phyloP scores from a whole-genome alignment of 2,888 invertebrate species.

The Psococerastis gibbosa region DNA sequence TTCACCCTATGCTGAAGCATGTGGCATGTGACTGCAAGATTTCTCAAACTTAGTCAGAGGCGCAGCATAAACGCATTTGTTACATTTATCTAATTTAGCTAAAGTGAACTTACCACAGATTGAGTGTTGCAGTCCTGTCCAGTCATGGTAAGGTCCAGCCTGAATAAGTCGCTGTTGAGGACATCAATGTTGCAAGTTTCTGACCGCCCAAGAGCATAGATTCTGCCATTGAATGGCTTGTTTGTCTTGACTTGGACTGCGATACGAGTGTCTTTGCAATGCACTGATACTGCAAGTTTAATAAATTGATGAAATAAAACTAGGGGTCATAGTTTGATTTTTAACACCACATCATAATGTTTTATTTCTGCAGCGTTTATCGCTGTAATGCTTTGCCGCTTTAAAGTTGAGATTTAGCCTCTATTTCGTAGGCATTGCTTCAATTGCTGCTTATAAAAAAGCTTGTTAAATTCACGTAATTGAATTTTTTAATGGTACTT shows the following conservation, averaged over 20 bases:
- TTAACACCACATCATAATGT: background rate
- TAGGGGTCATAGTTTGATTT: constrained; percentile 11
- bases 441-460: no score
- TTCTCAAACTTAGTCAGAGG: no score
- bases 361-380: constrained; percentile 8
- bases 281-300: constrained; percentile 56
- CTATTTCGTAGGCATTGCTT: no score
- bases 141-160: constrained; percentile 78
- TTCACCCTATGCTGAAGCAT: no score
- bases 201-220: constrained; percentile 81
- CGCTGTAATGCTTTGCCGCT: background rate
- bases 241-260: constrained; percentile 84
- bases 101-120: constrained; percentile 67
- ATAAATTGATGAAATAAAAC: constrained; percentile 11
- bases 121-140: constrained; percentile 93
- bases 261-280: constrained; percentile 86
- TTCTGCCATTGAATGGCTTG: constrained; percentile 85
- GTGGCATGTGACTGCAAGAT: no score
- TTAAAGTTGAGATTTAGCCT: background rate
- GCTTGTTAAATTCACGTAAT: background rate
- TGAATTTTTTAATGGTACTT: constrained; percentile 22
- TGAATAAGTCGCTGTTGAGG: constrained; percentile 77
- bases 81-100: no score
- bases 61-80: no score
- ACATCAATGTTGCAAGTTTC: constrained; percentile 93